Evolutionary conservation across 2,888 invertebrate species (phyloP), one percentile per base, ranked within the genome.

Genomic region (Dorcus parallelipipedus): DNA sequence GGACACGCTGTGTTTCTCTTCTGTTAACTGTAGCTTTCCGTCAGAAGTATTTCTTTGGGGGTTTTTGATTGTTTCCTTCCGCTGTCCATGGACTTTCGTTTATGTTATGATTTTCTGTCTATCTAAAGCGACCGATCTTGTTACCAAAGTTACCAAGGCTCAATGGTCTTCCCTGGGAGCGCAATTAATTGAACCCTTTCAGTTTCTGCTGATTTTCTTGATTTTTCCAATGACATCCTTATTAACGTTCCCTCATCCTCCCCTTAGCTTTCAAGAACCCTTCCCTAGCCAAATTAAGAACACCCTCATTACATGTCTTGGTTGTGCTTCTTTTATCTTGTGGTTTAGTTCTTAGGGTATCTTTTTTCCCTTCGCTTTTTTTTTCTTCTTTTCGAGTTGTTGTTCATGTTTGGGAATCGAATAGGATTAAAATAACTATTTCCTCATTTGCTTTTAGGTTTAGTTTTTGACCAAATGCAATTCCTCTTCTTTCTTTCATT

Each of bases 41-140:
- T 83, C 57, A 86, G 74, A 17, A 84, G 77, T 3, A 81, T 76
- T 74, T 84, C 84, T 84, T 84, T 4, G 85, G 73, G 14, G 1
- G 14, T 14, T 14, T 14, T 14, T 14, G 1, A 14, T 75, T 85
- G 84, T 64, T 84, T 83, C 51, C 84, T 80, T 72, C 85, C 85
- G 59, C 82, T 79, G 65, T 85, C 84, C 1, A 85, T 14, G 14
- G 14, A 1, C 14, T 14, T 14, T 67, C 82, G 81, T 7, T 82
- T 82, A 67, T 83, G 84, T 70, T 85, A 84, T 0, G 82, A 80
- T 73, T 86, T 86, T 64, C 84, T 81, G n/a, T n/a, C n/a, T n/a
- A n/a, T n/a, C n/a, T n/a, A n/a, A n/a, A n/a, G n/a, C n/a, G n/a
- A n/a, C n/a, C n/a, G n/a, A 81, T 73, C 85, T 82, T 55, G 84